Conservation (phyloP, 2,888 invertebrate genomes). For the Netelia inedita region DNA sequence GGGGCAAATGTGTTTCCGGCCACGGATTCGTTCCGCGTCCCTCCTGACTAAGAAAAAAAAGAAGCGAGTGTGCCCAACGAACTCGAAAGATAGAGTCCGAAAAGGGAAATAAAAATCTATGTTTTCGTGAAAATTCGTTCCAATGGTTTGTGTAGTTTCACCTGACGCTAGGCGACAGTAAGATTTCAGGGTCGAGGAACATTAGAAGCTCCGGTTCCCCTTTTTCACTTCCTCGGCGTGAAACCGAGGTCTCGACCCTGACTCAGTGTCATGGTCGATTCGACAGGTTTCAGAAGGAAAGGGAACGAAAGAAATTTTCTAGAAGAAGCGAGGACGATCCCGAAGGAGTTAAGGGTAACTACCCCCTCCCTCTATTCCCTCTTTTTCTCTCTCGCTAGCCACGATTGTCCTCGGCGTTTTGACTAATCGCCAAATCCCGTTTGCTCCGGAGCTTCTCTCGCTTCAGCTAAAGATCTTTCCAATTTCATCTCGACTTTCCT, state of each 20-base stretch:
- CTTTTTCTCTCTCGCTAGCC: background rate
- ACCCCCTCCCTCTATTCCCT: background rate
- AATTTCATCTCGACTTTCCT: constrained; percentile 66
- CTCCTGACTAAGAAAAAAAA: constrained; percentile 55
- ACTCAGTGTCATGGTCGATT: constrained; percentile 70
- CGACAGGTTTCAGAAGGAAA: constrained; percentile 47
- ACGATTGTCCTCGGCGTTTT: constrained; percentile 53
- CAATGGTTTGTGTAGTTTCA: constrained; percentile 46
- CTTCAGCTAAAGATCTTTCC: constrained; percentile 59
- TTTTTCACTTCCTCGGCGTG: constrained; percentile 63
- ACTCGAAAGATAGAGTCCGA: background rate
- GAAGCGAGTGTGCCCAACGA: constrained; percentile 37
- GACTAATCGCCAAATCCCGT: constrained; percentile 79
- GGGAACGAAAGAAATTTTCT: constrained; percentile 33
- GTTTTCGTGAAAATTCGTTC: constrained; percentile 70
- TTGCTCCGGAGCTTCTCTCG: constrained; percentile 71
- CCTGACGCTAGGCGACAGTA: constrained; percentile 18
- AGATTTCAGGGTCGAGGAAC: constrained; percentile 17
- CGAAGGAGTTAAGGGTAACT: constrained; percentile 57
- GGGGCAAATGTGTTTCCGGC: constrained; percentile 68
- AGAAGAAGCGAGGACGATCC: constrained; percentile 22
- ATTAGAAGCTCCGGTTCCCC: constrained; percentile 59
- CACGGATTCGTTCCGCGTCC: constrained; percentile 68
- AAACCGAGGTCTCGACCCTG: constrained; percentile 73
- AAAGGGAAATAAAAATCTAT: constrained; percentile 48